These are phyloP conservation scores for Carcina quercana DNA, from an alignment of 2,888 invertebrate species.

Conservation along the genomic window DNA sequence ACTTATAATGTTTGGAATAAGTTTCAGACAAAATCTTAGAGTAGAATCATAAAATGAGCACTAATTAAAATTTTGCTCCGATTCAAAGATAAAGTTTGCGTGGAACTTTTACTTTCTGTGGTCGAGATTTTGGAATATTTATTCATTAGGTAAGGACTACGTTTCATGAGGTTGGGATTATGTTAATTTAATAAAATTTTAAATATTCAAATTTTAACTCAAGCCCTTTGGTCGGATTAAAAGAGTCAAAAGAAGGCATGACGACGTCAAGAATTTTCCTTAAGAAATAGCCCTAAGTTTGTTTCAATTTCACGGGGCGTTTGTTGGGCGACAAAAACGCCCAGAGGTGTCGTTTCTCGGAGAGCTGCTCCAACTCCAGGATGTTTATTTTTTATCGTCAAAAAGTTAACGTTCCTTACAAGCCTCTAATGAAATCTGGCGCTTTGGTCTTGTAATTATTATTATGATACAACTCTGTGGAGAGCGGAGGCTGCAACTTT, in stretches of 20 bases:
- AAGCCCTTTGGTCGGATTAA: conserved; percentile 27
- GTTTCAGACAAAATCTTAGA: too few relatives aligned
- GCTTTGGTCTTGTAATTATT: conserved; percentile 6
- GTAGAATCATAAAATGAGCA: too few relatives aligned
- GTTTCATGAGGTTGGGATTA: too few relatives aligned
- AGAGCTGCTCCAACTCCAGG: conserved; percentile 49
- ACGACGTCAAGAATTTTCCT: conserved; percentile 42
- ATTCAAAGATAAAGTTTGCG: too few relatives aligned
- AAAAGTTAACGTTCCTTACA: conserved; percentile 7
- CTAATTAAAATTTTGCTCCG: too few relatives aligned
- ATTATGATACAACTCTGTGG: conserved; percentile 1
- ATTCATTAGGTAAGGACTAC: too few relatives aligned
- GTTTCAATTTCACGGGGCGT: conserved; percentile 72
- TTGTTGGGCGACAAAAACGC: conserved; percentile 65
- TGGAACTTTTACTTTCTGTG: too few relatives aligned
- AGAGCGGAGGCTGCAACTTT: conserved; percentile 1
- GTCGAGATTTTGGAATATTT: neutral
- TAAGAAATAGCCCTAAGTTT: conserved; percentile 47
- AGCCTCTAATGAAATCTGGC: conserved; percentile 3
- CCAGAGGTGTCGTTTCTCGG: conserved; percentile 66
- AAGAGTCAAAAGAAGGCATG: conserved; percentile 40
- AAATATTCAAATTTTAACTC: neutral
- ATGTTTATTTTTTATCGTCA: conserved; percentile 49
- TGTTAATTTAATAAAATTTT: neutral
- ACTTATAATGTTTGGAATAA: too few relatives aligned